Conservation (phyloP, 2,888 invertebrate species). For the Nipponacmea schrenckii region DNA sequence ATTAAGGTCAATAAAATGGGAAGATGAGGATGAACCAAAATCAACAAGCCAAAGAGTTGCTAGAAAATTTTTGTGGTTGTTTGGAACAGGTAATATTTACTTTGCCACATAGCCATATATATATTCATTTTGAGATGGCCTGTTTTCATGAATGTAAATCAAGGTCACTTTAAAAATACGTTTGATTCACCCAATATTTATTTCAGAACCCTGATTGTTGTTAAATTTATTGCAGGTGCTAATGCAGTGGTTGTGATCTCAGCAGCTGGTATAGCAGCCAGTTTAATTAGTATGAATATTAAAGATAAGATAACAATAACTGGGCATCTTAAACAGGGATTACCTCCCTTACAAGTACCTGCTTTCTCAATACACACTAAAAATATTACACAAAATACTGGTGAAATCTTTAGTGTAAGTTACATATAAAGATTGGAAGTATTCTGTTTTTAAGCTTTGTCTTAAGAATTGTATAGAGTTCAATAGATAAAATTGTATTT, state of each 20-base stretch:
- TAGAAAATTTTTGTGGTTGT: conserved; percentile 53
- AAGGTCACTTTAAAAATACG: too few relatives aligned
- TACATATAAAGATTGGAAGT: background rate
- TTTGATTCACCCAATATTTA: too few relatives aligned
- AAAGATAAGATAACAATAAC: conserved; percentile 49
- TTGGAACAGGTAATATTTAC: conserved; percentile 48
- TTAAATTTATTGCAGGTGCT: conserved; percentile 42
- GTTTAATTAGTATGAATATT: conserved; percentile 38
- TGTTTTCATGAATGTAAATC: too few relatives aligned
- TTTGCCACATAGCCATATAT: too few relatives aligned
- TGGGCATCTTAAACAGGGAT: conserved; percentile 51
- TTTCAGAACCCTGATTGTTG: too few relatives aligned
- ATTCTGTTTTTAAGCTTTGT: too few relatives aligned
- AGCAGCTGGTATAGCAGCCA: conserved; percentile 46
- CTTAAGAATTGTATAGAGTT: too few relatives aligned
- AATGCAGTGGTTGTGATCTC: conserved; percentile 56
- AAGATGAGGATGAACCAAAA: conserved; percentile 31
- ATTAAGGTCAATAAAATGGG: conserved; percentile 50
- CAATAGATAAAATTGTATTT: too few relatives aligned
- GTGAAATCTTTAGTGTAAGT: conserved; percentile 50
- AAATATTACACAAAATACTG: conserved; percentile 39
- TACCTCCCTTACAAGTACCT: conserved; percentile 57
- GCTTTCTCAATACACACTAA: conserved; percentile 42
- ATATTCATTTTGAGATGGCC: too few relatives aligned
- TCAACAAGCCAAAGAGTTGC: conserved; percentile 25